phyloP scores from a whole-genome alignment of 2,113 vertebrate genomes.

The Rousettus leschenaultii region DNA sequence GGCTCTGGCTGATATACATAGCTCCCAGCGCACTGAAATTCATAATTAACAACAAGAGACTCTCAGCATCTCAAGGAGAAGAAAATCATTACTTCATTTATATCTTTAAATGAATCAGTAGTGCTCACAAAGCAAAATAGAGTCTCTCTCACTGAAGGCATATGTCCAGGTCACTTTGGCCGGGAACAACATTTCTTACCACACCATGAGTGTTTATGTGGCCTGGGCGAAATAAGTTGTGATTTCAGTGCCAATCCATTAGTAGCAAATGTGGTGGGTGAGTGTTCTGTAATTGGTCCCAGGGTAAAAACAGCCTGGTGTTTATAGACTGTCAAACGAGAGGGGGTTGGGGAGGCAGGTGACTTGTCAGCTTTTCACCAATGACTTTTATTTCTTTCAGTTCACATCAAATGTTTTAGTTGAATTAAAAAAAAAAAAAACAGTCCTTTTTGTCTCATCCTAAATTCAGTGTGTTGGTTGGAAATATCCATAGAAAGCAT shows the following conservation, averaged over 20 bases:
- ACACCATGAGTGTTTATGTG: neutral
- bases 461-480: neutral
- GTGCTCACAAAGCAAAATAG: neutral
- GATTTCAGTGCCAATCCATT: conserved; percentile 57
- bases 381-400: neutral
- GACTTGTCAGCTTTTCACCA: neutral
- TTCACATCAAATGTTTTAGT: conserved; percentile 12
- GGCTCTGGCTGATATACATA: neutral
- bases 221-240: conserved; percentile 14
- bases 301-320: neutral
- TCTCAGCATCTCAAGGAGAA: neutral
- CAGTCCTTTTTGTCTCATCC: neutral
- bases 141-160: neutral
- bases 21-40: neutral
- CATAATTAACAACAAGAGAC: conserved; percentile 17
- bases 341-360: neutral
- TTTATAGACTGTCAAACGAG: conserved; percentile 48
- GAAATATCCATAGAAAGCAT: neutral
- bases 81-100: conserved; percentile 33
- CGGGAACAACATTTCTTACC: neutral
- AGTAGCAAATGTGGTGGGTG: conserved; percentile 49
- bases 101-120: conserved; percentile 42
- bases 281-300: conserved; percentile 28
- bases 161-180: conserved; percentile 24
- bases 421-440: conserved; percentile 7